phyloP scores from a whole-genome alignment of 2,888 invertebrate genomes.

The Bombyx huttoni region DNA sequence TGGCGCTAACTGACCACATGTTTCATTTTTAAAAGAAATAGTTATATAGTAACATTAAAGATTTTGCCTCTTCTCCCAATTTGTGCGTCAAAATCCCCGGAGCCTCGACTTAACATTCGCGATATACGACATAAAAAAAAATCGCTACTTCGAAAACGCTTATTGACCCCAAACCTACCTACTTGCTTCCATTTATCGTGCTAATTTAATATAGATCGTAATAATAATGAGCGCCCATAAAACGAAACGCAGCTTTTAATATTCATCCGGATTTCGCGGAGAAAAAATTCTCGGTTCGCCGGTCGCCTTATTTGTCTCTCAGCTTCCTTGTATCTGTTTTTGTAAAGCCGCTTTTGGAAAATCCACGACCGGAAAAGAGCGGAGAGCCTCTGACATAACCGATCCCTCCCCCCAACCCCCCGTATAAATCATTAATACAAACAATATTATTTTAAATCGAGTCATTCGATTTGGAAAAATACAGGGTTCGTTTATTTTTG shows the following conservation, averaged over 20 bases:
- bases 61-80: too few relatives aligned
- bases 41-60: too few relatives aligned
- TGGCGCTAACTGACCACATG: too few relatives aligned
- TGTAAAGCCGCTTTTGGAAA: constrained; percentile 31
- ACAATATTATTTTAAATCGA: constrained; percentile 24
- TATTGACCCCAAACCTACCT: not conserved
- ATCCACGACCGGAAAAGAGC: constrained; percentile 23
- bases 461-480: constrained; percentile 8
- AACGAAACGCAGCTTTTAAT: constrained; percentile 37
- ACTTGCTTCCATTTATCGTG: constrained; percentile 7
- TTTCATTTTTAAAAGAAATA: too few relatives aligned
- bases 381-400: constrained; percentile 22
- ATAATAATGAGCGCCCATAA: constrained; percentile 29
- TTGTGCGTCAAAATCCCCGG: too few relatives aligned
- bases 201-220: constrained; percentile 31
- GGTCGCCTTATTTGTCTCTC: constrained; percentile 35
- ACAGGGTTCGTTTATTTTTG: constrained; percentile 1
- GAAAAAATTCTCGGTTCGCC: constrained; percentile 29
- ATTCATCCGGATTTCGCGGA: constrained; percentile 32
- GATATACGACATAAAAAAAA: too few relatives aligned
- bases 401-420: too few relatives aligned
- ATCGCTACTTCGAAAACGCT: too few relatives aligned
- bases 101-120: too few relatives aligned
- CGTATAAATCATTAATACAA: constrained; percentile 37
- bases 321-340: constrained; percentile 38